A percentile compares a stretch with the other conserved stretches of the same genome.
These are phyloP conservation scores for Alectoris magna DNA, from an alignment of 2,797 vertebrate genomes.

Conservation along the genomic window DNA sequence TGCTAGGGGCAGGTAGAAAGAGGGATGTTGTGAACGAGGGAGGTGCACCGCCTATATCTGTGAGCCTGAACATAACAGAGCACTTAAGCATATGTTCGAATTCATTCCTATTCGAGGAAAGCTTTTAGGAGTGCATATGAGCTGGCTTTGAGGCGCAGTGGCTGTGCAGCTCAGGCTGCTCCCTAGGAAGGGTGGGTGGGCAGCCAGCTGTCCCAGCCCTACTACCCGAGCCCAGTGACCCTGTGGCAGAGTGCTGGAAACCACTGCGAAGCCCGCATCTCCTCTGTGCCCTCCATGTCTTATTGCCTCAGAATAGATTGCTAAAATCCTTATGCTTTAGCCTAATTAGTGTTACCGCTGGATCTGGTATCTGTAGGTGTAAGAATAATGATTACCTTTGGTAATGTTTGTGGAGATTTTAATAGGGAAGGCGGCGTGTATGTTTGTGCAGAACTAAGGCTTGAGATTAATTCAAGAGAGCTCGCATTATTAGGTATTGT, in stretches of 20 bases:
- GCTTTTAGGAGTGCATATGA: background rate
- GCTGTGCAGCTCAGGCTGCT: background rate
- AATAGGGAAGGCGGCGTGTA: background rate
- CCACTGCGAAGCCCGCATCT: background rate
- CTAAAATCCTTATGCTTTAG: background rate
- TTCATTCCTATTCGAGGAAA: background rate
- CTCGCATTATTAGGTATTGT: background rate
- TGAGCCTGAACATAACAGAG: background rate
- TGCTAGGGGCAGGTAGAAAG: background rate
- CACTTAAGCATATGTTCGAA: background rate
- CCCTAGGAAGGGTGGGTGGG: rapidly evolving
- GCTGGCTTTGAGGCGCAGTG: background rate
- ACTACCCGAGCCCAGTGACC: background rate
- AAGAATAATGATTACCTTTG: background rate
- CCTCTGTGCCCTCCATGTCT: background rate
- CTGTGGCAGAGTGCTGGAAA: background rate
- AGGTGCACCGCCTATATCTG: background rate
- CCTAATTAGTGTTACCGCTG: background rate
- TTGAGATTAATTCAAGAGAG: background rate
- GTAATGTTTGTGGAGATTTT: background rate
- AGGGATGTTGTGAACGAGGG: background rate
- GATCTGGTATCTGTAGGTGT: background rate
- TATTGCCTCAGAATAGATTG: background rate
- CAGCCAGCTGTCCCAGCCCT: background rate
- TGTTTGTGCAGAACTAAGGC: background rate